Evolutionary conservation across 2,888 invertebrate species (phyloP), one percentile per base, ranked within the genome.

Genomic region (Tipula helvola): DNA sequence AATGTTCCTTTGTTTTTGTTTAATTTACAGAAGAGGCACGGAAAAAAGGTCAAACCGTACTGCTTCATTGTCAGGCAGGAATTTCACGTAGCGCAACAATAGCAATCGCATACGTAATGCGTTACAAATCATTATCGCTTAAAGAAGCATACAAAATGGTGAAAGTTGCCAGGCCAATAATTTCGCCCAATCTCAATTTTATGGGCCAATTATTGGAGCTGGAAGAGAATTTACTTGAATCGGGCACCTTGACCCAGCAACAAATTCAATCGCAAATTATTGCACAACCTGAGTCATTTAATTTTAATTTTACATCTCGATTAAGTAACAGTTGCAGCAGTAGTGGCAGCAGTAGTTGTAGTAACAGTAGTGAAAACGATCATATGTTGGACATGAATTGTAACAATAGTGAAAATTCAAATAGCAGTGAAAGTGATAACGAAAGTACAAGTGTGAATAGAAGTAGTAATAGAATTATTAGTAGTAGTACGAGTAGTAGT

Each of bases 11-110:
- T 52, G n/a, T 87, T 86, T 88, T 86, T 88, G 87, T 87, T 88
- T 12, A 89, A 85, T 87, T 91, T 91, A 86, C 90, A 92, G 92
- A 92, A 89, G 92, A 91, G 89, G 92, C 92, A 88, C 90, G 92
- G 57, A 90, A 91, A 89, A 92, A 91, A 87, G 91, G 91, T 88
- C 91, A 91, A 87, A 90, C 90, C 85, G 97, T 98, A 71, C 93
- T 98, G 90, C 95, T 98, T 87, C 98, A 98, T 92, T 98, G 98
- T 91, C 98, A 98, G 90, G 98, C 98, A 86, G 98, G 98, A 86
- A 96, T 98, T 86, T 98, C 98, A 87, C 94, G 98, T 88, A 98
- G 98, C 88, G 97, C 98, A 88, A 98, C 98, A 88, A 95, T 98
- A 90, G 97, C 97, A 90, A 98, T 98, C 90, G 98, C 98, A 86